Evolutionary conservation across 2,888 invertebrate genomes (phyloP), one percentile per base, ranked within the genome.

Genomic region (Agonopterix subpropinquella): DNA sequence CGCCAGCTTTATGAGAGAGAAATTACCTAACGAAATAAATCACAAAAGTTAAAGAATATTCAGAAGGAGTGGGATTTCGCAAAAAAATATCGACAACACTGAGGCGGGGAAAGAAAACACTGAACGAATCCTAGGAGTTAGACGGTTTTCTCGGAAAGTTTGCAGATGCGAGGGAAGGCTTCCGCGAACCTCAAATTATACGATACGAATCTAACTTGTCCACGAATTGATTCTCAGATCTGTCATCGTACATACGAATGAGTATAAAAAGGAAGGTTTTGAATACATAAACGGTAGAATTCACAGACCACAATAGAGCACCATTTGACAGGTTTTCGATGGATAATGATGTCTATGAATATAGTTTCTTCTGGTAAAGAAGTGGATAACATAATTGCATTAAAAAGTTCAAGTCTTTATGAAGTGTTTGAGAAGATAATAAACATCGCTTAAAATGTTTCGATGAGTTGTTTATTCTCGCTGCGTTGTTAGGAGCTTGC

Each of bases 401-500:
- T 28, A 28, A 28, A 28, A 5, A 5, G 28, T 7, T 39, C 39
- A 39, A 39, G n/a, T 39, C 39, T 39, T 39, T 39, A 61, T 58
- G 56, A 59, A 55, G 49, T 45, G 39, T 28, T 28, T 28, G 28
- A 28, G 28, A 28, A 28, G 28, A 28, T 28, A 28, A 28, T 4
- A 28, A 28, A 28, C 28, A 28, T 28, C 53, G 52, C 58, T 11
- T 53, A 55, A 55, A 58, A 49, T 57, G 59, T 59, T 55, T 48
- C 61, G 70, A 67, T 73, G 73, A 73, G 60, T 66, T 70, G 71
- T 74, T 75, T 76, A 72, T 55, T 58, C 56, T 47, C 57, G 55
- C 47, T 51, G 45, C 52, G 62, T 54, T 61, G 61, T 58, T 53
- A 58, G 49, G 58, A 54, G 64, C 62, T 67, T 67, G 67, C 65